Conservation (phyloP, 1,140 invertebrate genomes). For the Aphaenogaster floridana region DNA sequence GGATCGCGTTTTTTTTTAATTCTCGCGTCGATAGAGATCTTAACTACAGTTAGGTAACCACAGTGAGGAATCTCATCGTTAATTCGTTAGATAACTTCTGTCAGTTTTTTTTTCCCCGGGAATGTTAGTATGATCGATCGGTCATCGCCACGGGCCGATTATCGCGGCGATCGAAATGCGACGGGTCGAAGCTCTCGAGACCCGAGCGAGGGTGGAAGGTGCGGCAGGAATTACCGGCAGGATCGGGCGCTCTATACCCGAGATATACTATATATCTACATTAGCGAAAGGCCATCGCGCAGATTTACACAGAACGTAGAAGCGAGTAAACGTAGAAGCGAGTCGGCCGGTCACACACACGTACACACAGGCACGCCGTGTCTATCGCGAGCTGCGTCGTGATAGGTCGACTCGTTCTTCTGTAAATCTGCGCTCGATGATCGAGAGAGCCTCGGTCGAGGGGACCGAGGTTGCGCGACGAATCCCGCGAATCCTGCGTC, state of each 20-base stretch:
- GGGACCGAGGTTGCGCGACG: constrained; percentile 43
- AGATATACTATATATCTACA: constrained; percentile 57
- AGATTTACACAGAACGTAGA: constrained; percentile 63
- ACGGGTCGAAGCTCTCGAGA: constrained; percentile 16
- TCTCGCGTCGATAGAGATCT: no score
- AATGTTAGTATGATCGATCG: constrained; percentile 13
- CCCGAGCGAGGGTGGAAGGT: constrained; percentile 54
- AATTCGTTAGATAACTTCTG: background rate
- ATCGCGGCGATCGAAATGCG: constrained; percentile 36
- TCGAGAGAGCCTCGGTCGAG: constrained; percentile 26
- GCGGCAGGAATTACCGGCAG: constrained; percentile 45
- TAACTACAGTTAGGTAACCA: background rate
- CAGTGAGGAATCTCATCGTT: background rate
- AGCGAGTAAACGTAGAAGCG: constrained; percentile 60
- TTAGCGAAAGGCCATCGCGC: constrained; percentile 68
- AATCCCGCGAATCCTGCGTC: constrained; percentile 56
- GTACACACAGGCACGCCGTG: background rate
- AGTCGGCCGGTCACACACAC: constrained; percentile 56
- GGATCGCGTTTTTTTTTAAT: background rate
- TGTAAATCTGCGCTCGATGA: constrained; percentile 61
- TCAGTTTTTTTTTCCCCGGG: background rate
- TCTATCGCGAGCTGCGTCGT: constrained; percentile 39
- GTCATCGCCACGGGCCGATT: background rate
- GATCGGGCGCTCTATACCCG: constrained; percentile 35
- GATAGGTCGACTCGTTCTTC: constrained; percentile 62